phyloP scores from a whole-genome alignment of 2,797 vertebrate species.

The Dromococcyx pavoninus region DNA sequence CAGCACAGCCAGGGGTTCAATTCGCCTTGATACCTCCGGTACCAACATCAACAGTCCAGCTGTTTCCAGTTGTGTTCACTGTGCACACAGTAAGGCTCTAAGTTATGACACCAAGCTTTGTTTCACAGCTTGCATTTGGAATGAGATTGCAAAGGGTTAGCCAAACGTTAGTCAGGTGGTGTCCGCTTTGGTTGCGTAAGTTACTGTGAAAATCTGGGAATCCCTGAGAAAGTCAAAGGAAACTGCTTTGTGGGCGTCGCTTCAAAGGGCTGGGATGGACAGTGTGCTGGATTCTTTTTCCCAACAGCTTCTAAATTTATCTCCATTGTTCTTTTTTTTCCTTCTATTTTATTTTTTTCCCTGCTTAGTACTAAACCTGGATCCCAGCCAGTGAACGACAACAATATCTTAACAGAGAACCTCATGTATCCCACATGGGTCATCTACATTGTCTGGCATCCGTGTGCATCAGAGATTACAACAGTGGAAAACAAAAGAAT shows the following conservation, averaged over 20 bases:
- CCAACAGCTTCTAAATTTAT: constrained; percentile 84
- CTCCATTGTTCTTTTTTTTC: constrained; percentile 79
- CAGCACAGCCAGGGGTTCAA: neutral
- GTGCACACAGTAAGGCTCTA: neutral
- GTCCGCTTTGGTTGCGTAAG: constrained; percentile 28
- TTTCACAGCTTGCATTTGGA: constrained; percentile 41
- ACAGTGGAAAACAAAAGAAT: constrained; percentile 77
- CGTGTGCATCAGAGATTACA: constrained; percentile 78
- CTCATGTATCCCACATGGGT: constrained; percentile 76
- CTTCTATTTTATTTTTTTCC: constrained; percentile 51
- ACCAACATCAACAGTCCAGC: neutral
- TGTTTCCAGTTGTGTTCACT: neutral
- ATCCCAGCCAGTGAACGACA: constrained; percentile 81
- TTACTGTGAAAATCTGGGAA: constrained; percentile 48
- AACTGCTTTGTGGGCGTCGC: constrained; percentile 75
- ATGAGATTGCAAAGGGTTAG: constrained; percentile 49
- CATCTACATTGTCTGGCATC: constrained; percentile 80
- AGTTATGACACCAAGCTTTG: neutral
- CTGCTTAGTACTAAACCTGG: constrained; percentile 76
- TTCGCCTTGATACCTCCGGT: neutral
- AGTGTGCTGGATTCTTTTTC: constrained; percentile 77
- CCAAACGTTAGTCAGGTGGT: constrained; percentile 61
- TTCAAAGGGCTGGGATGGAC: constrained; percentile 81
- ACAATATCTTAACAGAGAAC: constrained; percentile 86
- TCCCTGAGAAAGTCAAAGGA: constrained; percentile 80